Base-by-base conservation (phyloP, 2,797 vertebrate species). In the Myotis planiceps region DNA sequence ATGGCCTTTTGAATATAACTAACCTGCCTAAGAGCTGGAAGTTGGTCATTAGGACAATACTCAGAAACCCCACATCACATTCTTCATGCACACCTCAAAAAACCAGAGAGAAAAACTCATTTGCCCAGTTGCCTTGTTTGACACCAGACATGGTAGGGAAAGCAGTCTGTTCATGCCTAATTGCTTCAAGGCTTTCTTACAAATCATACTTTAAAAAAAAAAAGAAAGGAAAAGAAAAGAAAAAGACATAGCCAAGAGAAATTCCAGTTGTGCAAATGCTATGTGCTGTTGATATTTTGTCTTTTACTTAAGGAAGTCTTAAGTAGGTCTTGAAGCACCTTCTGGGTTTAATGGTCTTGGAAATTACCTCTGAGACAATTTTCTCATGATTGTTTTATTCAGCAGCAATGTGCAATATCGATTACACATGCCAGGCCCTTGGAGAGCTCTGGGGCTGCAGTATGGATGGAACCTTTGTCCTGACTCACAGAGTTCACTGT, bases 121-220 rank as follows among this genome's bases (percentile, higher is more conserved):
- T 55, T 63, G 15, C 16, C n/a, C 27, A 34, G 32, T 49, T 89
- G 66, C 23, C 42, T 88, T 68, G 75, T 29, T 94, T 80, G 94
- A 89, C 29, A 96, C 83, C 94, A 95, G 94, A 96, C 42, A 87
- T 88, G 91, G 82, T 81, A 92, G 69, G 19, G 55, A 94, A 95
- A 90, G 13, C 9, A 80, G 21, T 37, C 53, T 82, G 15, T 68
- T 65, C 55, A 21, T 84, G 32, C 75, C 27, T 71, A 34, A 66
- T 27, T 55, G 37, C 63, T 88, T 88, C 65, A 88, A 85, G 32
- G 34, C 42, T 85, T 88, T 72, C 68, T 68, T 95, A 96, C 86
- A 90, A 92, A 95, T 69, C 37, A 60, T 78, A 51, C 6, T 49
- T 88, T 74, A 6, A 6, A 39, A 39, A 80, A 80, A 23, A 92